Base-by-base conservation (phyloP, 2,888 invertebrate genomes). In the Trissolcus brochymenae region DNA sequence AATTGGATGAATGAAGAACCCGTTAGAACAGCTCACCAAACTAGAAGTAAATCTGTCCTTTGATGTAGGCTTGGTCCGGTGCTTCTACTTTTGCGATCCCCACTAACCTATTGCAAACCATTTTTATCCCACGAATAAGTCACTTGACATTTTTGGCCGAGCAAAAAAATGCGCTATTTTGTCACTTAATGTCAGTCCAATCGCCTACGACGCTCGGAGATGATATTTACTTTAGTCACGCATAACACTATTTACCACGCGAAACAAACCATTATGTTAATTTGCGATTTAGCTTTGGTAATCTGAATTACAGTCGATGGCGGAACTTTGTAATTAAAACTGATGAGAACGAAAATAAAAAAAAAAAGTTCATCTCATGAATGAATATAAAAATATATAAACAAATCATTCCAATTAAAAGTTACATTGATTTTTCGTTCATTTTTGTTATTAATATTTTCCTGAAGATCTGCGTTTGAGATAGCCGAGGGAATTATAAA, bases 221-320 rank as follows among this genome's bases (percentile, higher is more conserved):
- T 66, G 57, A 66, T 50, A 66, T 57, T 66, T 56, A 57, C 66
- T 57, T 57, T 57, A 66, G 56, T 57, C 66, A 66, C 51, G 66
- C 66, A 57, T 66, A 55, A 35, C 50, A 41, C 57, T 21, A 57
- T 51, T 55, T 57, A 50, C 51, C 29, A 57, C 25, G 19, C 19
- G 49, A 56, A 56, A 17, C 46, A 16, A 17, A 43, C 43, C 35
- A 55, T 61, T 61, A 61, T 61, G 50, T 14, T 60, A 61, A 51
- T 61, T 40, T 14, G 19, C 11, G 21, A 50, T 50, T 49, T 50
- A 35, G 11, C 35, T 35, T 55, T 11, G 11, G 35, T 35, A 35
- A 35, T 11, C 35, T 35, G 35, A 35, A 35, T 49, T 14, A 14
- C 49, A 49, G 49, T 9, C 35, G 7, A 49, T 11, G 17, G 49